Conservation (phyloP, 2,888 invertebrate species). For the Spisula subtruncata region DNA sequence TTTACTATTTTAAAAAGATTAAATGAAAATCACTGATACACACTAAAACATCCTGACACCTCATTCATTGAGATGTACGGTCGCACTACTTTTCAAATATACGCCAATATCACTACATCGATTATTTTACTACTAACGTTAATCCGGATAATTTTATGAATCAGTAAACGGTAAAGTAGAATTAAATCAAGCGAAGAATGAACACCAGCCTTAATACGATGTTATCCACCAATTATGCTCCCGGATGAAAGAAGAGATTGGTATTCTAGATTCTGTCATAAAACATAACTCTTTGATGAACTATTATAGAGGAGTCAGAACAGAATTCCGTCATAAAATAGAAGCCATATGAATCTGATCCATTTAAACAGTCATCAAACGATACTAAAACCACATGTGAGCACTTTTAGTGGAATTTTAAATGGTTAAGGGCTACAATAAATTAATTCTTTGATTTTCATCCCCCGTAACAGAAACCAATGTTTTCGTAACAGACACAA, state of each 20-base stretch:
- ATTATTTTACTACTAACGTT: not conserved
- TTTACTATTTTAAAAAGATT: not conserved
- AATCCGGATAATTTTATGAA: constrained; percentile 15
- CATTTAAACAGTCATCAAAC: constrained; percentile 8
- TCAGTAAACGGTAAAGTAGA: not conserved
- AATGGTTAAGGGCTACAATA: not conserved
- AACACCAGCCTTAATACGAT: not conserved
- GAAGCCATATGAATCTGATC: not conserved
- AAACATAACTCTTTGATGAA: not conserved
- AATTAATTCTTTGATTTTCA: too few relatives aligned
- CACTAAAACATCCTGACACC: not conserved
- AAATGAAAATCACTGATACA: not conserved
- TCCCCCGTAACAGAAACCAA: too few relatives aligned
- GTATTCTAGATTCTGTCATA: not conserved
- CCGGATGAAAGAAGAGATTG: not conserved
- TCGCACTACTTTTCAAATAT: not conserved
- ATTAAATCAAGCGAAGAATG: constrained; percentile 4
- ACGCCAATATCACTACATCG: not conserved
- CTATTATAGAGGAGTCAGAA: not conserved
- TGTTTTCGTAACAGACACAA: too few relatives aligned
- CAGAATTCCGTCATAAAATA: not conserved
- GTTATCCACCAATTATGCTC: not conserved
- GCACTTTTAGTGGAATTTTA: constrained; percentile 12
- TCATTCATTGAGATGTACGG: not conserved
- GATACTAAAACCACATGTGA: not conserved